Evolutionary conservation across 1,140 invertebrate species (phyloP).

Genomic region (Schlechtendalia chinensis): DNA sequence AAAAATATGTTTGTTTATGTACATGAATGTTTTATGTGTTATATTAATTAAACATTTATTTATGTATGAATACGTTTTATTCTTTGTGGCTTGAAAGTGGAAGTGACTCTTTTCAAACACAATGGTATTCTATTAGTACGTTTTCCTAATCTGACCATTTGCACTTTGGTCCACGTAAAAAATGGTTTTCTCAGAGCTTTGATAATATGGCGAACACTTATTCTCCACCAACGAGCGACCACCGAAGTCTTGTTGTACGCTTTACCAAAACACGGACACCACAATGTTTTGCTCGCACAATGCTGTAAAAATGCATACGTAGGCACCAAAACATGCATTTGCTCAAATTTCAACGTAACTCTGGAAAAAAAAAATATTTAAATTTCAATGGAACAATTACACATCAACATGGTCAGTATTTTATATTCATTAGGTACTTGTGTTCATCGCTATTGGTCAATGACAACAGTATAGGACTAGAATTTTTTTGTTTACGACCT

Average conservation of each 20-base stretch:
- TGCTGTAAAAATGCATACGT: constrained; percentile 15
- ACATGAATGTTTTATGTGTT: constrained; percentile 20
- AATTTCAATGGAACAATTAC: not conserved
- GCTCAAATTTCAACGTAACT: constrained; percentile 30
- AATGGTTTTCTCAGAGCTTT: constrained; percentile 29
- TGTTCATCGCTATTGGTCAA: constrained; percentile 29
- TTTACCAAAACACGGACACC: constrained; percentile 14
- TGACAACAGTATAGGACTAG: constrained; percentile 23
- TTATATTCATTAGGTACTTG: not conserved
- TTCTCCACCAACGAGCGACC: constrained; percentile 4
- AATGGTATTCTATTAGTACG: not conserved
- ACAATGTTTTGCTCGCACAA: not conserved
- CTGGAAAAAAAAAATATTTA: not conserved
- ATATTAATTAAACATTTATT: constrained; percentile 15
- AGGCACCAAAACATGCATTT: constrained; percentile 24
- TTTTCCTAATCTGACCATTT: constrained; percentile 43
- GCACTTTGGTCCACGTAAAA: constrained; percentile 4
- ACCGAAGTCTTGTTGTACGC: constrained; percentile 10
- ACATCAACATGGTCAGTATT: too few species aligned
- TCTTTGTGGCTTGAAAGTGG: constrained; percentile 13
- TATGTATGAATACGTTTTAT: constrained; percentile 16
- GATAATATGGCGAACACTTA: not conserved
- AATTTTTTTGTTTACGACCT: constrained; percentile 24
- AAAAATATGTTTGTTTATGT: constrained; percentile 29
- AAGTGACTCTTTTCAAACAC: constrained; percentile 13